Evolutionary conservation across 1,140 invertebrate species (phyloP).

Genomic region (Bactericera cockerelli): DNA sequence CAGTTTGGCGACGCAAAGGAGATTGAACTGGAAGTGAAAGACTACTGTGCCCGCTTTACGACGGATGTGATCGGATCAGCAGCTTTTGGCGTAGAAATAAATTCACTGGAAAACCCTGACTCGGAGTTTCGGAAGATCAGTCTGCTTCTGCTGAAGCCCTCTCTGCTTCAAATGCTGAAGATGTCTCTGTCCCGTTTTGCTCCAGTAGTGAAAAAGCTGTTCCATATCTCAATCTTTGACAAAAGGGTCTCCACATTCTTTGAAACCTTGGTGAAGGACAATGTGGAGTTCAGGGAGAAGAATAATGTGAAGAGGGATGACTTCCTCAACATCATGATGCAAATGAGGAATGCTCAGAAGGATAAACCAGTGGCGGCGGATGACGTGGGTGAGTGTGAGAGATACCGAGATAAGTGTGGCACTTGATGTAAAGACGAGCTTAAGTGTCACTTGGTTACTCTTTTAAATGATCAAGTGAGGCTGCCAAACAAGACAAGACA

Average conservation of each 20-base stretch:
- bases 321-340: slow-evolving; percentile 25
- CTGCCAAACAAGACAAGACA: too few relatives aligned
- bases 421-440: too few relatives aligned
- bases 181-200: neutral
- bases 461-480: too few relatives aligned
- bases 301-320: slow-evolving; percentile 25
- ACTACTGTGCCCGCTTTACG: slow-evolving; percentile 21
- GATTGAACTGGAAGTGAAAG: slow-evolving; percentile 22
- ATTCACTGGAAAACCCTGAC: slow-evolving; percentile 32
- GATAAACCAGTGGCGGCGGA: neutral
- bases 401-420: too few relatives aligned
- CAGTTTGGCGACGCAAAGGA: slow-evolving; percentile 26
- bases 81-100: slow-evolving; percentile 24
- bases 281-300: slow-evolving; percentile 23
- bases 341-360: slow-evolving; percentile 15
- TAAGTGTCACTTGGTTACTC: too few relatives aligned
- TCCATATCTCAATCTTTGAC: slow-evolving; percentile 12
- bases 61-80: slow-evolving; percentile 22
- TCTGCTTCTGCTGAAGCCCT: slow-evolving; percentile 20
- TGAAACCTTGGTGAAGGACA: slow-evolving; percentile 18
- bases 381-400: neutral
- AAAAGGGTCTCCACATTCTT: slow-evolving; percentile 23
- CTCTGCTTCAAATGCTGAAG: slow-evolving; percentile 7
- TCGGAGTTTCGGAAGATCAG: slow-evolving; percentile 34
- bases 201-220: slow-evolving; percentile 11